These are phyloP conservation scores for Montipora efflorescens DNA, from an alignment of 64 coral and sea anemone species.

Conservation along the genomic window DNA sequence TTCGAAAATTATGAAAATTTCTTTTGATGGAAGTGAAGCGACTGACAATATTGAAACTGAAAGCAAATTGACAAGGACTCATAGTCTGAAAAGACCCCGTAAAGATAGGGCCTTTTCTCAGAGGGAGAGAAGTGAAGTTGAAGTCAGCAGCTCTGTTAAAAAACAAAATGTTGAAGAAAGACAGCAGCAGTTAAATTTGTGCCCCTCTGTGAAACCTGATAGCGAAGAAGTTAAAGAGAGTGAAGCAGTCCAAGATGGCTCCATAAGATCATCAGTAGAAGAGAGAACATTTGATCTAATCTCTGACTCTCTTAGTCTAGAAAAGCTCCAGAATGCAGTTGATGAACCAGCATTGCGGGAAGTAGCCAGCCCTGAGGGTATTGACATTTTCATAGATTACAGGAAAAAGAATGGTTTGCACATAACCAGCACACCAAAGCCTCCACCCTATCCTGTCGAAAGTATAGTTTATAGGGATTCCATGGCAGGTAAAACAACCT, in stretches of 20 bases:
- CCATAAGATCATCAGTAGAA: background rate
- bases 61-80: constrained; percentile 37
- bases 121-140: background rate
- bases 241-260: background rate
- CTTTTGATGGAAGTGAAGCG: constrained; percentile 58
- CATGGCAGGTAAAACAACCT: background rate
- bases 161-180: background rate
- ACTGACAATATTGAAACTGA: constrained; percentile 66
- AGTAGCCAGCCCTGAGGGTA: constrained; percentile 61
- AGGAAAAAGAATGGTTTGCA: constrained; percentile 60
- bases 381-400: constrained; percentile 77
- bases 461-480: background rate
- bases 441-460: constrained; percentile 7
- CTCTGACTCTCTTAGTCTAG: background rate
- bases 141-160: background rate
- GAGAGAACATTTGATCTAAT: background rate
- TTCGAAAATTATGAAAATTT: constrained; percentile 31
- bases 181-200: background rate
- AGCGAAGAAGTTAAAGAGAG: background rate
- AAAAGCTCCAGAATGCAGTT: background rate
- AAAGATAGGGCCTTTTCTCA: constrained; percentile 38
- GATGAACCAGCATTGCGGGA: background rate
- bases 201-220: background rate
- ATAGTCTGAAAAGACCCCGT: constrained; percentile 44
- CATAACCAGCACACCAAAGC: constrained; percentile 70